Conservation (phyloP, 2,113 vertebrate genomes). For the Nanorana parkeri region DNA sequence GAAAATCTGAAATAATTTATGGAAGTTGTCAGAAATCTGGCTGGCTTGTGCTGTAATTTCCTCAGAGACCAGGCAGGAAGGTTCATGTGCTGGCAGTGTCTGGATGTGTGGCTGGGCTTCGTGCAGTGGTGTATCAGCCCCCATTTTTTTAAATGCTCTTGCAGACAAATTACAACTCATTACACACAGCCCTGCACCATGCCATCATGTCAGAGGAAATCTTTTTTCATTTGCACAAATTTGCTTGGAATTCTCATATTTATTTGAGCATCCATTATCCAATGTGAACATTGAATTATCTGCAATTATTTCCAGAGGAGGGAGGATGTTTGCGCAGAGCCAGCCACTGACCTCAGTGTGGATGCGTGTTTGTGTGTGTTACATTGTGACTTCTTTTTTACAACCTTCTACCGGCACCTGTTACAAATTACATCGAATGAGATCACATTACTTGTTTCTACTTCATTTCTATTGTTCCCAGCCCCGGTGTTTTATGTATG, state of each 20-base stretch:
- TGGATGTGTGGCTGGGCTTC: constrained; percentile 78
- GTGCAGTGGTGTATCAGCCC: constrained; percentile 80
- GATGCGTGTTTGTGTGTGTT: too few species aligned
- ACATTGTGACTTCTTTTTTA: too few species aligned
- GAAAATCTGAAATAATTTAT: constrained; percentile 99
- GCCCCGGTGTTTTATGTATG: too few species aligned
- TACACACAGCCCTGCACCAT: constrained; percentile 95
- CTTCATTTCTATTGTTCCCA: too few species aligned
- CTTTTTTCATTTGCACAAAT: constrained; percentile 99
- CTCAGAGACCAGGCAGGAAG: constrained; percentile 81
- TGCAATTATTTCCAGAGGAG: constrained; percentile 93
- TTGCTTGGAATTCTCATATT: constrained; percentile 99
- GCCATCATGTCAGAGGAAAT: constrained; percentile 98
- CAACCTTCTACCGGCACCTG: too few species aligned
- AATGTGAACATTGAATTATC: constrained; percentile 98
- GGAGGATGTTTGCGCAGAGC: constrained; percentile 88
- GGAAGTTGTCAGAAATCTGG: constrained; percentile 97
- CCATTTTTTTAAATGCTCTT: constrained; percentile 84
- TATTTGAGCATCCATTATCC: constrained; percentile 98
- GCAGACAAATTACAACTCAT: constrained; percentile 99
- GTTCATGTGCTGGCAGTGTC: constrained; percentile 77
- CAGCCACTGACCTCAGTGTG: constrained; percentile 67
- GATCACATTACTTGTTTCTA: too few species aligned
- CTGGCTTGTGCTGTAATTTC: constrained; percentile 87
- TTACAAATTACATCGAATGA: too few species aligned